Evolutionary conservation across 37 sponge, comb jelly and placozoan genomes (phyloP), one percentile per base, ranked within the genome.

Genomic region (Axinella damicornis): DNA sequence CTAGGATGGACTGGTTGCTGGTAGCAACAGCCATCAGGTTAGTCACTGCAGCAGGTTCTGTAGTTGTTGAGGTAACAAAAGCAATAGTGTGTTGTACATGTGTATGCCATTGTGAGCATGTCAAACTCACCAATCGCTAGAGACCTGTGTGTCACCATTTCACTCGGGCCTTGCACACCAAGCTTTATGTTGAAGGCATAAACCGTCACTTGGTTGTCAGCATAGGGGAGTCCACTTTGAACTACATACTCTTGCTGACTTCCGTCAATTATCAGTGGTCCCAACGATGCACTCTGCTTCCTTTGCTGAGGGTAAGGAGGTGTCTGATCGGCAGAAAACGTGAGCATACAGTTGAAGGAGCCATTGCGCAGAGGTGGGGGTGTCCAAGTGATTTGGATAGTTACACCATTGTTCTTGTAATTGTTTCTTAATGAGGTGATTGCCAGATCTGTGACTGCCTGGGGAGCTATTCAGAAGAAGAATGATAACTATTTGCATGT

Each of bases 151-250:
- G 11, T 17, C 5, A n/a, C 2, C 22, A 20, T 74, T 14, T 38
- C 35, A 65, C 17, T 39, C 1, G 69, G 69, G 19, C 80, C 69
- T 65, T 6, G 17, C 22, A 55, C 11, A 15, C 69, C 25, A 17
- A 17, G 36, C 12, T 66, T 31, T 33, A 33, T 73, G 57, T 89
- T 89, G 55, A 72, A 27, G n/a, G 90, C 80, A 20, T 25, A 24
- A 17, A 89, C 57, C 24, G 36, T 61, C n/a, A 89, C 61, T 40
- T 56, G 53, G 53, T 89, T 84, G 65, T 63, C 56, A 57, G 79
- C 77, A 78, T 57, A 89, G 1, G 84, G 75, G 4, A 74, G 66
- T 16, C 64, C 79, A 46, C 46, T 46, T 46, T 4, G 46, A 46
- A 46, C 46, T 46, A 46, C 46, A 46, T 46, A 46, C 46, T 46